These are phyloP conservation scores for Meriones psammophilus DNA, from an alignment of 2,797 vertebrate species.

Conservation along the genomic window DNA sequence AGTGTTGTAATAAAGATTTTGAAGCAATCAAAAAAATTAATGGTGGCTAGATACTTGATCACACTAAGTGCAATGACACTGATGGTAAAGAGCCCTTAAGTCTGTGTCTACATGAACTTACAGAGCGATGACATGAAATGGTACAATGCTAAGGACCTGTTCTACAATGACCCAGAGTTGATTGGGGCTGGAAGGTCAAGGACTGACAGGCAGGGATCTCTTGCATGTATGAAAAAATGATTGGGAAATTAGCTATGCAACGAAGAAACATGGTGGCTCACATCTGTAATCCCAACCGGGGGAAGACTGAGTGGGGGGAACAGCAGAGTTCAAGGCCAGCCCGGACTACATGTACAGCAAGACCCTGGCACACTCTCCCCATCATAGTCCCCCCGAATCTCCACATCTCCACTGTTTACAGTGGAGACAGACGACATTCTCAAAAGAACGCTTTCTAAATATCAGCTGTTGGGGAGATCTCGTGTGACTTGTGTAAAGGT, in stretches of 20 bases:
- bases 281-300: neutral
- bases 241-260: neutral
- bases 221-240: neutral
- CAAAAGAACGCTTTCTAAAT: conserved; percentile 21
- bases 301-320: neutral
- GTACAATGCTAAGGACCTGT: neutral
- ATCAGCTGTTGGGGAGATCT: neutral
- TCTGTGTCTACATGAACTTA: conserved; percentile 4
- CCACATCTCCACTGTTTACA: neutral
- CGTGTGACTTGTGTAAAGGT: too few species aligned
- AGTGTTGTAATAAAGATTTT: conserved; percentile 2
- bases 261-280: neutral
- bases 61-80: conserved; percentile 3
- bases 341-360: neutral
- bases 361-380: neutral
- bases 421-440: conserved; percentile 22
- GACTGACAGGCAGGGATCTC: neutral
- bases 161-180: conserved; percentile 28
- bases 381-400: neutral
- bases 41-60: neutral
- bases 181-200: neutral
- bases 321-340: neutral
- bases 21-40: conserved; percentile 8
- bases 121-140: neutral
- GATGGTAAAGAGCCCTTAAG: neutral